Evolutionary conservation across 2,113 vertebrate genomes (phyloP).

Genomic region (Ancistrus triradiatus): DNA sequence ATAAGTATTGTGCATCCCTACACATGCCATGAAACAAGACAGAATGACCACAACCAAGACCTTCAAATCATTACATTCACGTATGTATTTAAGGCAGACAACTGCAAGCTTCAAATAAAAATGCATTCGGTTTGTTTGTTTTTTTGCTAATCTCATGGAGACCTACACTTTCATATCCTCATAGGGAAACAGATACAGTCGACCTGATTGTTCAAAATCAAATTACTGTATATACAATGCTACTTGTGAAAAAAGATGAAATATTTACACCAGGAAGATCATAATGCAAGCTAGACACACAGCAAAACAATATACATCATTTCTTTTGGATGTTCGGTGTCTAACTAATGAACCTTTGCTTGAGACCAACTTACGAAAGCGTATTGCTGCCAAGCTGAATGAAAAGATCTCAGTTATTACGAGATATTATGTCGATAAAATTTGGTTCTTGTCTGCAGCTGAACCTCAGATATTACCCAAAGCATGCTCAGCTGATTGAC

Average conservation of each 20-base stretch:
- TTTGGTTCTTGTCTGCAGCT: constrained; percentile 6
- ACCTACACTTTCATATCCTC: constrained; percentile 47
- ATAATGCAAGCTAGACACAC: constrained; percentile 27
- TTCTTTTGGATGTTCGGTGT: no score
- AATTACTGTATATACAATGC: constrained; percentile 23
- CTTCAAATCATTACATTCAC: constrained; percentile 26
- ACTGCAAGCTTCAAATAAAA: not conserved
- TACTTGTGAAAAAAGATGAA: not conserved
- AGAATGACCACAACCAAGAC: constrained; percentile 30
- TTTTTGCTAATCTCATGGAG: constrained; percentile 42
- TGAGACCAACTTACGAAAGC: not conserved
- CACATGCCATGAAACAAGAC: constrained; percentile 19
- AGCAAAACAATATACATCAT: not conserved
- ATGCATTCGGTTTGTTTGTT: constrained; percentile 27
- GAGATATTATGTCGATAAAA: no score
- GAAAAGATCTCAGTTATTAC: no score
- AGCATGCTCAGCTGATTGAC: no score
- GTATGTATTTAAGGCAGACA: constrained; percentile 34
- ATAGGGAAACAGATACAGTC: constrained; percentile 30
- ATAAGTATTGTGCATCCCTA: not conserved
- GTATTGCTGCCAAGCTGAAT: no score
- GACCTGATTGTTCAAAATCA: constrained; percentile 33
- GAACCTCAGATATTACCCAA: constrained; percentile 70
- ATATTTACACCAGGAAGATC: constrained; percentile 52
- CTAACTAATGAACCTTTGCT: not conserved